These are phyloP conservation scores for Brachyistius frenatus DNA, from an alignment of 2,113 vertebrate species.

Conservation along the genomic window DNA sequence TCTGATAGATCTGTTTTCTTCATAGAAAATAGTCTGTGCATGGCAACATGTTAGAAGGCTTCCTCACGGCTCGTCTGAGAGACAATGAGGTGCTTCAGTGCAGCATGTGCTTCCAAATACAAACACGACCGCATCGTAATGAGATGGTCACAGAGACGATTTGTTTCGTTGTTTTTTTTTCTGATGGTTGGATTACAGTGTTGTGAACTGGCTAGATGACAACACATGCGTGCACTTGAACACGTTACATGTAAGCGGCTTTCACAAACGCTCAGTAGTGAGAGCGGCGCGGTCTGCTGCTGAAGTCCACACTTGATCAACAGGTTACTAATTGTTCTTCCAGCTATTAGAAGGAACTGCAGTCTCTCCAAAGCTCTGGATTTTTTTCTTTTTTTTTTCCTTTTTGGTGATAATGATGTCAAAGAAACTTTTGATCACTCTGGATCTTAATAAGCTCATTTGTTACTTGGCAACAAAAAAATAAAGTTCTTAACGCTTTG, in stretches of 20 bases:
- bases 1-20: conserved; percentile 49
- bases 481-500: conserved; percentile 37
- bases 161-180: background rate
- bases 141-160: background rate
- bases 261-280: background rate
- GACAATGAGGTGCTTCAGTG: too few species aligned
- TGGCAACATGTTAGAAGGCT: conserved; percentile 36
- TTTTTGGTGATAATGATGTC: conserved; percentile 54
- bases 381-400: conserved; percentile 39
- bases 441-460: conserved; percentile 66
- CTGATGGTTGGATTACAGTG: conserved; percentile 20
- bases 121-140: conserved; percentile 23
- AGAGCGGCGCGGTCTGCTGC: background rate
- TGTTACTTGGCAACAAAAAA: conserved; percentile 76
- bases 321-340: conserved; percentile 55
- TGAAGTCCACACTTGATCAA: conserved; percentile 22
- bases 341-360: conserved; percentile 46
- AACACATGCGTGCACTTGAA: background rate
- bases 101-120: conserved; percentile 43
- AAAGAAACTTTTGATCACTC: conserved; percentile 35
- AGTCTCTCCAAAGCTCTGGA: conserved; percentile 24
- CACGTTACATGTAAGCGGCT: background rate
- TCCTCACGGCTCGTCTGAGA: too few species aligned
- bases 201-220: background rate
- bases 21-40: conserved; percentile 58